These are phyloP conservation scores for Bursaphelenchus mucronatus DNA, from an alignment of 1,140 invertebrate species.

Conservation along the genomic window DNA sequence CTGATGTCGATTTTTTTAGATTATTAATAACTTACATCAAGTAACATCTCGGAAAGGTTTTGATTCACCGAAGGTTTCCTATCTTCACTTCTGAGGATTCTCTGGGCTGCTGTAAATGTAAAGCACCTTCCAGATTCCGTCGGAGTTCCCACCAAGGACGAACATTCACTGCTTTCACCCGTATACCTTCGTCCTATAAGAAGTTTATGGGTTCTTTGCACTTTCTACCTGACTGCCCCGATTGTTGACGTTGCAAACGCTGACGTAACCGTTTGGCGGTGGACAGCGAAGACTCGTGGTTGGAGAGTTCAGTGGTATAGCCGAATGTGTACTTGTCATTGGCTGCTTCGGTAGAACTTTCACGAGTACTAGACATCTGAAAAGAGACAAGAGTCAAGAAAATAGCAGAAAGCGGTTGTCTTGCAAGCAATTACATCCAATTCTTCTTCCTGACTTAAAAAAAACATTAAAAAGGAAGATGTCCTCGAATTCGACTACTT, in stretches of 20 bases:
- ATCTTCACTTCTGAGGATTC: conserved; percentile 49
- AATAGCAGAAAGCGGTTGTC: too few relatives aligned
- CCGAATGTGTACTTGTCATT: conserved; percentile 47
- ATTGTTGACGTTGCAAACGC: conserved; percentile 57
- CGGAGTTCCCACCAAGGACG: conserved; percentile 58
- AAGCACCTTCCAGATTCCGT: conserved; percentile 61
- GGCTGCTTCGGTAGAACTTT: conserved; percentile 53
- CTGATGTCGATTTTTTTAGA: conserved; percentile 28
- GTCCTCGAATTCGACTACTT: too few relatives aligned
- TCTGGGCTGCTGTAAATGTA: conserved; percentile 55
- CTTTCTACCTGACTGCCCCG: conserved; percentile 53
- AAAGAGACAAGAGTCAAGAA: too few relatives aligned
- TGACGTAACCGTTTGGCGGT: conserved; percentile 58
- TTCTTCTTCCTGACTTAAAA: too few relatives aligned
- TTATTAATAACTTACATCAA: conserved; percentile 47
- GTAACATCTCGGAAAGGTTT: conserved; percentile 58
- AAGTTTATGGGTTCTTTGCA: conserved; percentile 14
- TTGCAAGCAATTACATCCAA: too few relatives aligned
- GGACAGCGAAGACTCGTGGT: conserved; percentile 55
- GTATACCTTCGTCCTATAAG: conserved; percentile 52
- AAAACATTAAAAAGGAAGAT: too few relatives aligned
- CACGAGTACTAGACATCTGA: conserved; percentile 47
- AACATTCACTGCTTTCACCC: conserved; percentile 58
- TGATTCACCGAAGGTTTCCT: conserved; percentile 60
- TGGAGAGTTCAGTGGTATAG: conserved; percentile 58